Evolutionary conservation across 2,797 vertebrate genomes (phyloP).

Genomic region (Anableps anableps): DNA sequence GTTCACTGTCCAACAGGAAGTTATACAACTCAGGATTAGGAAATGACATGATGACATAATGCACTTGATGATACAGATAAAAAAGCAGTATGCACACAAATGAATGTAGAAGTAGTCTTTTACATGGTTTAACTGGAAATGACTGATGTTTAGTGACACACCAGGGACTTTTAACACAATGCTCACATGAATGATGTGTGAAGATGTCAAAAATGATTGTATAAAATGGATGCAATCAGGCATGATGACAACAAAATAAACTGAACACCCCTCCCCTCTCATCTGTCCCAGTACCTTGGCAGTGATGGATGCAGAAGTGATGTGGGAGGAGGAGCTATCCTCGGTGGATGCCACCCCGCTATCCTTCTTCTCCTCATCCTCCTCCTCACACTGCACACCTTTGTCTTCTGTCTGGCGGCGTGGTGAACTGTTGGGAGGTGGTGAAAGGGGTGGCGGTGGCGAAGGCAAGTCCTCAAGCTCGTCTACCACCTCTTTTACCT

Average conservation of each 20-base stretch:
- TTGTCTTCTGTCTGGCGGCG: constrained; percentile 97
- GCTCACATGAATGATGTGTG: constrained; percentile 10
- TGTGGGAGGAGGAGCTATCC: constrained; percentile 98
- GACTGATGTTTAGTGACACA: constrained; percentile 21
- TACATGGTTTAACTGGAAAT: neutral
- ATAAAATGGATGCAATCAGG: constrained; percentile 32
- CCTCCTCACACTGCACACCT: constrained; percentile 98
- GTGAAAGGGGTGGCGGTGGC: constrained; percentile 95
- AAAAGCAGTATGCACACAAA: constrained; percentile 31
- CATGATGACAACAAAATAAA: constrained; percentile 5
- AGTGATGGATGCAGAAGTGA: constrained; percentile 96
- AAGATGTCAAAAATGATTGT: constrained; percentile 20
- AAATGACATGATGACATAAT: constrained; percentile 41
- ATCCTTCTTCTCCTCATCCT: constrained; percentile 99
- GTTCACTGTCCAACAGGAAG: neutral
- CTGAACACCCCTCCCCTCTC: constrained; percentile 21
- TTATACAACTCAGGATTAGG: neutral
- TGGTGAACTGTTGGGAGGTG: constrained; percentile 92
- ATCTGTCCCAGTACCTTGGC: constrained; percentile 87
- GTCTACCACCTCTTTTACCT: constrained; percentile 96
- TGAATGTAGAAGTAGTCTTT: constrained; percentile 9
- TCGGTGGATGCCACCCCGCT: constrained; percentile 98
- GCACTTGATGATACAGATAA: constrained; percentile 41
- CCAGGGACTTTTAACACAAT: constrained; percentile 19
- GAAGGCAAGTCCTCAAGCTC: constrained; percentile 98